Evolutionary conservation across 2,113 vertebrate genomes (phyloP), one percentile per base, ranked within the genome.

Genomic region (Chaenogobius annularis): DNA sequence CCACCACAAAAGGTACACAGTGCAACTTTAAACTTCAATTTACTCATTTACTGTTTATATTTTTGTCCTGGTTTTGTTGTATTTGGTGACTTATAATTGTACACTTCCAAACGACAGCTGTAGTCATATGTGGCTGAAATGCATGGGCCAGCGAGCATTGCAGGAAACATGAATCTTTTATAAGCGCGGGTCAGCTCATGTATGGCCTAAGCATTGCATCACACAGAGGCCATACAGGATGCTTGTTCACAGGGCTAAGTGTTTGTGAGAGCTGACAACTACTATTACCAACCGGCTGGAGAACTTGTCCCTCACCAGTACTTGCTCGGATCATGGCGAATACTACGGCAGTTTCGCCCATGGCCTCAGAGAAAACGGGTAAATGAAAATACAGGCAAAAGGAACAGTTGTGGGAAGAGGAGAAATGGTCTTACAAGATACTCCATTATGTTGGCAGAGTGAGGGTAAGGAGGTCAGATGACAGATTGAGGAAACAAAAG

Each of bases 401-500:
- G 74, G 31, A 63, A 40, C 35, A 43, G 15, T 63, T 40, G 26
- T 43, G 1, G 3, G 10, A 4, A 31, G 58, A 10, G 69, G 59
- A 58, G 54, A 72, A 31, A 0, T 71, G 63, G 66, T 73, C 44
- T 56, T 72, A 58, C 47, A 73, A 73, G 44, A 55, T 67, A 73
- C 59, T 86, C 52, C 5, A 66, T 80, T 80, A 81, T 81, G 69
- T 63, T 66, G 66, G 69, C 62, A 72, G 66, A 31, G 62, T 47
- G 67, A 64, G 58, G 62, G 56, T 68, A 54, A 67, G n/a, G 67
- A 72, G 70, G 75, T 86, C 72, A 75, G 62, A 72, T 72, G 83
- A 82, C 31, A 77, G 87, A 79, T 75, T 63, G 65, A 7, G 23
- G 19, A 74, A 69, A 79, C 68, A 78, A 69, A 69, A 62, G 26